Evolutionary conservation across 2,888 invertebrate genomes (phyloP).

Genomic region (Rosalia funebris): DNA sequence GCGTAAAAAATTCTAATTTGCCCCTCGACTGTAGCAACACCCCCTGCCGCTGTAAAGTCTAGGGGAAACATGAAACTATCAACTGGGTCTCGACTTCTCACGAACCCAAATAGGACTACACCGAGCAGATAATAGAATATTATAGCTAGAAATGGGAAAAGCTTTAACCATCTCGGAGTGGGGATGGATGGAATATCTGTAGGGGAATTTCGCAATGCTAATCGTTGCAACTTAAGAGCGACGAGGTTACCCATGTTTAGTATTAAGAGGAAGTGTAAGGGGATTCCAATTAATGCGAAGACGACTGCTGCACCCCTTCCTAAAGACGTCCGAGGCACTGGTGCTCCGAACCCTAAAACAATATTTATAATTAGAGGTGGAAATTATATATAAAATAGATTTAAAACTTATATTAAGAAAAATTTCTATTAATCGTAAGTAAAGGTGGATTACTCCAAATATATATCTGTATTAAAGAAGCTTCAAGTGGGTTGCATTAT

Average conservation of each 20-base stretch:
- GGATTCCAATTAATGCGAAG: slow-evolving; percentile 75
- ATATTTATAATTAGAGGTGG: too few species aligned
- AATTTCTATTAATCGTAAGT: too few species aligned
- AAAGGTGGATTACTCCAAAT: too few species aligned
- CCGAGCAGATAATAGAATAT: slow-evolving; percentile 70
- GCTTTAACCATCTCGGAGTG: slow-evolving; percentile 57
- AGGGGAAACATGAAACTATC: slow-evolving; percentile 74
- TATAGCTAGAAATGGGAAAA: slow-evolving; percentile 63
- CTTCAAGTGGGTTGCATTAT: too few species aligned
- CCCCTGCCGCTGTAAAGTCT: slow-evolving; percentile 77
- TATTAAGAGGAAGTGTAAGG: slow-evolving; percentile 72
- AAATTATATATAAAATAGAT: too few species aligned
- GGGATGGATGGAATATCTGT: slow-evolving; percentile 51
- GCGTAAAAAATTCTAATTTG: slow-evolving; percentile 72
- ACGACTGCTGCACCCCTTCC: slow-evolving; percentile 72
- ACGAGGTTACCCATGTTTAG: slow-evolving; percentile 67
- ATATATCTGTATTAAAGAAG: too few species aligned
- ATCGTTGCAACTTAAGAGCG: slow-evolving; percentile 65
- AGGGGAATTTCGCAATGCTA: slow-evolving; percentile 54
- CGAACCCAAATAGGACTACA: slow-evolving; percentile 70
- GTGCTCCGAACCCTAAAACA: slow-evolving; percentile 75
- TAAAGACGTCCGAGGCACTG: slow-evolving; percentile 73
- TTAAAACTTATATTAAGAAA: too few species aligned
- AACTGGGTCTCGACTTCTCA: slow-evolving; percentile 65
- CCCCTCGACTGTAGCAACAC: slow-evolving; percentile 70